Base-by-base conservation (phyloP, 2,888 invertebrate genomes). In the Pachymerium ferrugineum region DNA sequence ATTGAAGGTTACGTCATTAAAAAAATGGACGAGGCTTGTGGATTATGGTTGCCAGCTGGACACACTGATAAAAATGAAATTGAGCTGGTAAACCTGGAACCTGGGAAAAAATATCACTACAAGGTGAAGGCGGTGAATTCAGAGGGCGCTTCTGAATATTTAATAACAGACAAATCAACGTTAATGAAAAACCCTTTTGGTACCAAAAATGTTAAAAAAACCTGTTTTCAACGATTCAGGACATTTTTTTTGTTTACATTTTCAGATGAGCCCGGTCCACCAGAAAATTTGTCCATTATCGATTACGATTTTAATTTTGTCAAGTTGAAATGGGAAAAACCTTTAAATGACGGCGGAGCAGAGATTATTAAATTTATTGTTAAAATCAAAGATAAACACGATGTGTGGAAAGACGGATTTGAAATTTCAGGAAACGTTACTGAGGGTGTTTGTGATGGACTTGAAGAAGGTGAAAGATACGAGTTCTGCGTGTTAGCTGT, bases 171-270 rank as follows among this genome's bases (percentile, higher is more conserved):
- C 77, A 92, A 92, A 80, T 88, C 95, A 10, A 96, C 97, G 77
- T 89, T 97, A 79, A 98, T 98, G 74, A 99, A 98, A 85, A 99
- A 99, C 92, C 98, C 98, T 76, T 99, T 93, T 84, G 97, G 92
- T 92, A 82, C 22, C n/a, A 67, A 12, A 62, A 12, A 12, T 16
- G 29, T 14, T 28, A 33, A 70, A 70, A 6, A 31, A n/a, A 31
- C n/a, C n/a, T n/a, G n/a, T n/a, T n/a, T n/a, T n/a, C n/a, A n/a
- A n/a, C n/a, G n/a, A 3, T 14, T 33, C 12, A 25, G 10, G 25
- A 19, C 10, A 68, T 19, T 16, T 10, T 28, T 14, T 8, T 6
- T 16, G 10, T 12, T 68, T 6, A 69, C 10, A 6, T 79, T 79
- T 77, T 72, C 79, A 90, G 91, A 96, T 82, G 94, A 94, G 82